Percentiles rank a stretch among this genome's conserved stretches.
phyloP scores from a whole-genome alignment of 2,797 vertebrate genomes.

The Uromys caudimaculatus region DNA sequence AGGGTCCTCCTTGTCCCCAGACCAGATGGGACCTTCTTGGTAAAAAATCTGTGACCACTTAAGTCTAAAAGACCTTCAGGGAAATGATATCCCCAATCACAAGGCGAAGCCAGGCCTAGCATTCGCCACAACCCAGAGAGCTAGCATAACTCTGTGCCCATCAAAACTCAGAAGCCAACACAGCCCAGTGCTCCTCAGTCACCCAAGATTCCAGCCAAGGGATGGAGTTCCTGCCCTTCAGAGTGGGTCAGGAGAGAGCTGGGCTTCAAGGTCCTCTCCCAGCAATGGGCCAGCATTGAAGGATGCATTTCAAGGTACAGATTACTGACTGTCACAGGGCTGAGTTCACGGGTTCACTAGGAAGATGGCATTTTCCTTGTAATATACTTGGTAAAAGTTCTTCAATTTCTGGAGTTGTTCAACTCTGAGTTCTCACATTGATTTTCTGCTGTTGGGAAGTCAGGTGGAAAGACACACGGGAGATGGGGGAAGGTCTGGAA shows the following conservation, averaged over 20 bases:
- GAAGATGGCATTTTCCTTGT: not conserved
- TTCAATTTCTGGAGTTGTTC: not conserved
- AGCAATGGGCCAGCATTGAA: fast-evolving
- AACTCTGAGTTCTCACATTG: not conserved
- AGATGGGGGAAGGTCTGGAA: not conserved
- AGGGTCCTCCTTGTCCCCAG: not conserved
- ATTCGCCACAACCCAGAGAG: not conserved
- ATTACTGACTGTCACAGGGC: too few relatives aligned
- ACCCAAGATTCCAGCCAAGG: not conserved
- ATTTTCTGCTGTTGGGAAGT: not conserved
- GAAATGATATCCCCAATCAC: not conserved
- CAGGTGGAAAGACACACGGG: not conserved
- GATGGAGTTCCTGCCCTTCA: not conserved
- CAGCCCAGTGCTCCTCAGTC: not conserved
- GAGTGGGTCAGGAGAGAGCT: not conserved
- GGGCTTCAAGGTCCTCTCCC: not conserved
- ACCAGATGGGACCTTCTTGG: not conserved
- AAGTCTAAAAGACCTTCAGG: not conserved
- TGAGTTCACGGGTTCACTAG: not conserved
- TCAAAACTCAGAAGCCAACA: not conserved
- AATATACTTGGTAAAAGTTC: not conserved
- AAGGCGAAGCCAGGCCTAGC: not conserved
- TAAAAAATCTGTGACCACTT: not conserved
- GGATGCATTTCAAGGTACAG: fast-evolving
- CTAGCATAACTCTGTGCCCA: not conserved